Conservation (phyloP, 2,797 vertebrate species). For the Mallotus villosus region DNA sequence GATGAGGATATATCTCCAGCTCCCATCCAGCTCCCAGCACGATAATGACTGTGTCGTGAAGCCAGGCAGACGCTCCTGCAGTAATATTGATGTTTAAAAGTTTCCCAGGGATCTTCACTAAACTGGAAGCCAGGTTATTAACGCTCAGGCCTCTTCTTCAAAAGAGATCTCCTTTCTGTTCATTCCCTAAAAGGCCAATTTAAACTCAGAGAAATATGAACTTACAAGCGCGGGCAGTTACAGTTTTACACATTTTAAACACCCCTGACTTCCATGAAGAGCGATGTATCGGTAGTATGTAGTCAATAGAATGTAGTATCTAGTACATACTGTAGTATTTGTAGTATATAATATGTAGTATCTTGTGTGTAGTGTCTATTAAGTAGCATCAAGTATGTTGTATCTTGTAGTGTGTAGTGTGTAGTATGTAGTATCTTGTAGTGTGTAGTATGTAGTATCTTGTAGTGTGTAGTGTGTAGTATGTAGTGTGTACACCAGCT, state of each 20-base stretch:
- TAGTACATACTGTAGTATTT: background rate
- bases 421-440: too few species aligned
- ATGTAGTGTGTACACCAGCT: too few species aligned
- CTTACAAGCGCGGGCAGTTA: background rate
- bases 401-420: too few species aligned
- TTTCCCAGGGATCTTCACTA: constrained; percentile 32
- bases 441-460: too few species aligned
- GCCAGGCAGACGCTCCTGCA: constrained; percentile 37
- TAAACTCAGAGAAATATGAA: too few species aligned
- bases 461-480: too few species aligned
- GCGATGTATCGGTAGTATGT: background rate
- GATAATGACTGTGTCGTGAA: constrained; percentile 60
- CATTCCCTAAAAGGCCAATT: background rate
- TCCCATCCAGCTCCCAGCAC: constrained; percentile 27
- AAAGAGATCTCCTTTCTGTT: background rate
- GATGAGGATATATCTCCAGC: constrained; percentile 27
- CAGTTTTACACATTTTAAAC: background rate
- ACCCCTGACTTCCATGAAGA: too few species aligned
- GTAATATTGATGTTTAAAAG: constrained; percentile 46
- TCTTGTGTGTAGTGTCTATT: too few species aligned
- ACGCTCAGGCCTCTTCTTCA: background rate
- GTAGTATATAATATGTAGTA: background rate
- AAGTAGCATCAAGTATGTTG: too few species aligned
- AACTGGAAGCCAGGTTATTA: constrained; percentile 37
- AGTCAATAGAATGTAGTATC: background rate